Percentiles rank a stretch among this genome's conserved stretches.
Evolutionary conservation across 2,888 invertebrate species (phyloP).

Genomic region (Eristalis intricaria): DNA sequence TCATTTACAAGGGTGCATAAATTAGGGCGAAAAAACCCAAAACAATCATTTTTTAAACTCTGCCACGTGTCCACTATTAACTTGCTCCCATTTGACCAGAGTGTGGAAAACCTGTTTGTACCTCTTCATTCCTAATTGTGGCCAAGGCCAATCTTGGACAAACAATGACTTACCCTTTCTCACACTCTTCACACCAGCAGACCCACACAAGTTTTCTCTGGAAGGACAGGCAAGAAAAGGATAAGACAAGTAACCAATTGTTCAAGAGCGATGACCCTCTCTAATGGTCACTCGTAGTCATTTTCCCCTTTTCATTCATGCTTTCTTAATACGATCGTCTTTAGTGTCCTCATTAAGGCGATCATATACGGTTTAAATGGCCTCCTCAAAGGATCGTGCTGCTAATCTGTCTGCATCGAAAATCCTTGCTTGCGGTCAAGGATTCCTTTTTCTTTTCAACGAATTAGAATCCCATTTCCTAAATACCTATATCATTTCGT

Average conservation of each 20-base stretch:
- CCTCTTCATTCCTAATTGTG: constrained; percentile 28
- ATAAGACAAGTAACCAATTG: constrained; percentile 25
- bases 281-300: neutral
- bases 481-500: constrained; percentile 63
- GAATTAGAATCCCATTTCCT: constrained; percentile 12
- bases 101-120: constrained; percentile 26
- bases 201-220: constrained; percentile 1
- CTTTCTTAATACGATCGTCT: too few species aligned
- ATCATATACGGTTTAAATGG: constrained; percentile 15
- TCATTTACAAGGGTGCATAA: constrained; percentile 41
- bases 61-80: constrained; percentile 47
- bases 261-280: constrained; percentile 31
- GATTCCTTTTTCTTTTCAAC: constrained; percentile 2
- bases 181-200: constrained; percentile 5
- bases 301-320: neutral
- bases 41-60: constrained; percentile 13
- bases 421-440: constrained; percentile 49
- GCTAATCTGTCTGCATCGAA: constrained; percentile 38
- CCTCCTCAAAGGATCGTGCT: constrained; percentile 62
- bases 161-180: constrained; percentile 24
- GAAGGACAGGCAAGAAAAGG: neutral
- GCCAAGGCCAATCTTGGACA: constrained; percentile 35
- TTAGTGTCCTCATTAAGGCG: constrained; percentile 21
- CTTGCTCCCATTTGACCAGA: constrained; percentile 43
- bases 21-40: constrained; percentile 3